A percentile compares a stretch with the other conserved stretches of the same genome.
Evolutionary conservation across 2,113 vertebrate genomes (phyloP).

Genomic region (Pachycephala philippinensis): DNA sequence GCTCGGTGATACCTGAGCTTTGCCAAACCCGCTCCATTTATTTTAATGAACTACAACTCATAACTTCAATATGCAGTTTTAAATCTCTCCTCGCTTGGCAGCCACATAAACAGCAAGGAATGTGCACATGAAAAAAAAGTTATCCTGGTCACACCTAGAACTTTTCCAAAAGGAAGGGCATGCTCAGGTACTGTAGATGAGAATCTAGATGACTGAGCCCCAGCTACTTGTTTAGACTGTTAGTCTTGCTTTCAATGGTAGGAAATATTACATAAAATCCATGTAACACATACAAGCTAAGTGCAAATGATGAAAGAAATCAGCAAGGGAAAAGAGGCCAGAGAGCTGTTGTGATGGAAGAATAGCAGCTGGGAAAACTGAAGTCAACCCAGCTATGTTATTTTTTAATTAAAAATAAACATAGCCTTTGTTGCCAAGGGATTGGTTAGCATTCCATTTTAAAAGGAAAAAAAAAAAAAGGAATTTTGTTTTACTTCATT

Average conservation of each 20-base stretch:
- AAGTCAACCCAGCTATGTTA: constrained; percentile 67
- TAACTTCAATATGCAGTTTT: background rate
- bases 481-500: constrained; percentile 36
- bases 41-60: background rate
- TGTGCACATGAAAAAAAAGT: background rate
- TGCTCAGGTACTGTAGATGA: background rate
- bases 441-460: constrained; percentile 67
- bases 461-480: background rate
- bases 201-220: background rate
- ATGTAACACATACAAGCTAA: constrained; percentile 15
- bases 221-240: constrained; percentile 25
- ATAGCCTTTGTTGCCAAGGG: constrained; percentile 64
- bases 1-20: background rate
- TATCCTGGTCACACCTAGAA: background rate
- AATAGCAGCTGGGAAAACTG: constrained; percentile 60
- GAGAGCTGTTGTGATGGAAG: constrained; percentile 42
- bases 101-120: background rate
- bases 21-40: background rate
- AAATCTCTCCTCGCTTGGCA: background rate
- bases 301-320: constrained; percentile 63
- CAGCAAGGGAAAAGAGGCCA: constrained; percentile 53
- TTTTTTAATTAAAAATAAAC: constrained; percentile 78
- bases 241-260: constrained; percentile 30
- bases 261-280: constrained; percentile 48
- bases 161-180: background rate